phyloP scores from a whole-genome alignment of 2,888 invertebrate genomes.

The Eucera pruinosa region DNA sequence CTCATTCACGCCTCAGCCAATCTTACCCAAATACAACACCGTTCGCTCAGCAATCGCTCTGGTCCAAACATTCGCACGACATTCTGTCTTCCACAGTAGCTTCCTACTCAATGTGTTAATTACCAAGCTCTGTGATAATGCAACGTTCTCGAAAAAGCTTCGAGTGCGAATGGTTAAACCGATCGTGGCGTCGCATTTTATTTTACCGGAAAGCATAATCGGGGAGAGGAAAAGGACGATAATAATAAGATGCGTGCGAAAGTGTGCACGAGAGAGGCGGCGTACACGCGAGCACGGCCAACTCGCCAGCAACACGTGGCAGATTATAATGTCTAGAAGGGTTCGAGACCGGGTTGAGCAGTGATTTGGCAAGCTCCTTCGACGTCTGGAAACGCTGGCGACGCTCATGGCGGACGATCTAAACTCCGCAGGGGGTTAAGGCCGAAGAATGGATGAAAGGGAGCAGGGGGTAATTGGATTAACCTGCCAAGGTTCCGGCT shows the following conservation, averaged over 20 bases:
- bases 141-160: too few relatives aligned
- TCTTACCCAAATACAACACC: too few relatives aligned
- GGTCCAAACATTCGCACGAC: too few relatives aligned
- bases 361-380: slow-evolving; percentile 67
- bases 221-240: not conserved
- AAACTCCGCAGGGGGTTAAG: slow-evolving; percentile 38
- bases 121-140: too few relatives aligned
- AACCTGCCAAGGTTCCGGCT: slow-evolving; percentile 28
- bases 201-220: slow-evolving; percentile 26
- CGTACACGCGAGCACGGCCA: slow-evolving; percentile 52
- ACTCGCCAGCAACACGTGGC: slow-evolving; percentile 77
- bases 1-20: too few relatives aligned
- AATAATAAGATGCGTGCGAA: slow-evolving; percentile 58
- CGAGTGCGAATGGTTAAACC: too few relatives aligned
- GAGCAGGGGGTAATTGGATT: slow-evolving; percentile 53
- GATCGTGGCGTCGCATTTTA: not conserved
- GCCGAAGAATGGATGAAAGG: slow-evolving; percentile 36
- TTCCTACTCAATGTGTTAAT: too few relatives aligned
- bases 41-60: too few relatives aligned
- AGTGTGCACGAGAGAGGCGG: slow-evolving; percentile 19
- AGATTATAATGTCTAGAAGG: slow-evolving; percentile 69
- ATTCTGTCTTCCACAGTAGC: too few relatives aligned
- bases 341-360: slow-evolving; percentile 23
- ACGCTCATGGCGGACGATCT: slow-evolving; percentile 25
- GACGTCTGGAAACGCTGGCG: slow-evolving; percentile 47